Conservation (phyloP, 2,888 invertebrate genomes). For the Lasioglossum malachurum region DNA sequence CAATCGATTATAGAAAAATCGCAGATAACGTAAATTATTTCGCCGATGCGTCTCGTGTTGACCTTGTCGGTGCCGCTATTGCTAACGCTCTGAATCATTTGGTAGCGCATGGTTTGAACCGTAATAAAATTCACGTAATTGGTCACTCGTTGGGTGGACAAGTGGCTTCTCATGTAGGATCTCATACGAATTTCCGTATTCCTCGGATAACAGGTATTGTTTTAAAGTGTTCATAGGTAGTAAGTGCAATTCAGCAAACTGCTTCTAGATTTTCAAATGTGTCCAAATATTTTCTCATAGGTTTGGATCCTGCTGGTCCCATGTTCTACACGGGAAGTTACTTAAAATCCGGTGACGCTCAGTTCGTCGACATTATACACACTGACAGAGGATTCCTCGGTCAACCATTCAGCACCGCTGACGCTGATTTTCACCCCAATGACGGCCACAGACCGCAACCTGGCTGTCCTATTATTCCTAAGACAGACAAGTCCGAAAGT, state of each 20-base stretch:
- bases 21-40: background rate
- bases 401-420: slow-evolving; percentile 76
- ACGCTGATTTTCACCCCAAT: slow-evolving; percentile 86
- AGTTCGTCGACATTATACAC: slow-evolving; percentile 86
- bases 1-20: slow-evolving; percentile 85
- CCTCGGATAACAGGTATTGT: slow-evolving; percentile 74
- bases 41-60: slow-evolving; percentile 61
- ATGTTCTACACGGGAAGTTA: slow-evolving; percentile 84
- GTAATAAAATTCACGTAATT: slow-evolving; percentile 73
- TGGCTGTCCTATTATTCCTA: slow-evolving; percentile 80
- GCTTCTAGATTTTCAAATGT: too few relatives aligned
- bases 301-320: slow-evolving; percentile 85
- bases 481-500: background rate
- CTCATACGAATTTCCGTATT: slow-evolving; percentile 64
- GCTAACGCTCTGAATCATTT: slow-evolving; percentile 71
- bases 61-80: slow-evolving; percentile 66
- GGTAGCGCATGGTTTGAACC: slow-evolving; percentile 62
- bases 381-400: slow-evolving; percentile 86
- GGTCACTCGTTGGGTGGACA: slow-evolving; percentile 80
- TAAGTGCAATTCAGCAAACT: too few relatives aligned
- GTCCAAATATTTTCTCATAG: too few relatives aligned
- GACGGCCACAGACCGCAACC: slow-evolving; percentile 85
- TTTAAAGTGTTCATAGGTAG: too few relatives aligned
- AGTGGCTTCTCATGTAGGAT: slow-evolving; percentile 71
- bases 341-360: slow-evolving; percentile 81